These are phyloP conservation scores for Dunckerocampus dactyliophorus DNA, from an alignment of 2,113 vertebrate genomes.

Conservation along the genomic window DNA sequence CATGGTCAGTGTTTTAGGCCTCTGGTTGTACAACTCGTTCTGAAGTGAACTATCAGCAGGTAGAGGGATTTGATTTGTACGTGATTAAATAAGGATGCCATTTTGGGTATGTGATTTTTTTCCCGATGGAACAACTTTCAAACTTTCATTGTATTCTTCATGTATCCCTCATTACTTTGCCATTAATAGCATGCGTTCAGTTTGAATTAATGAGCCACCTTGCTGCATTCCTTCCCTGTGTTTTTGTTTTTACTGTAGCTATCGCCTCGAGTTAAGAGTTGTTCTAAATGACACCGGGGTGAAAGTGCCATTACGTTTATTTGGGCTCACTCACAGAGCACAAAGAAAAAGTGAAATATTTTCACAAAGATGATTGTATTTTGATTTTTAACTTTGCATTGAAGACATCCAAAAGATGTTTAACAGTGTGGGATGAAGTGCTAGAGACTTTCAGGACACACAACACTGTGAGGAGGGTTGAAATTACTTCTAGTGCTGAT, in stretches of 20 bases:
- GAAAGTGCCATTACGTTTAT: slow-evolving; percentile 16
- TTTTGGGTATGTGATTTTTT: no score
- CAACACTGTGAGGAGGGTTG: no score
- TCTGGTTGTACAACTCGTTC: no score
- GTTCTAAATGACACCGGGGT: slow-evolving; percentile 58
- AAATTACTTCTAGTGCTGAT: no score
- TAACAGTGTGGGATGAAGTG: slow-evolving; percentile 4
- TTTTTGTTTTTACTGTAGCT: slow-evolving; percentile 46
- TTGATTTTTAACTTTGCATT: slow-evolving; percentile 9
- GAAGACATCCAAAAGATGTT: slow-evolving; percentile 1
- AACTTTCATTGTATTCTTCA: slow-evolving; percentile 18
- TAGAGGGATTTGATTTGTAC: no score
- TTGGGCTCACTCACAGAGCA: slow-evolving; percentile 23
- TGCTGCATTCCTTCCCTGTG: slow-evolving; percentile 8
- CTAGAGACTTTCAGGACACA: neutral
- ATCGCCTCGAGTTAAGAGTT: slow-evolving; percentile 58
- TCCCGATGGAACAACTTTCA: slow-evolving; percentile 9
- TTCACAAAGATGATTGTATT: slow-evolving; percentile 34
- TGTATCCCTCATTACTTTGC: neutral
- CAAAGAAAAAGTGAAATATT: slow-evolving; percentile 28
- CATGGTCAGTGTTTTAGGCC: no score
- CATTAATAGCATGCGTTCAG: slow-evolving; percentile 29
- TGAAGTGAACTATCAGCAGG: no score
- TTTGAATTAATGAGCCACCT: slow-evolving; percentile 52
- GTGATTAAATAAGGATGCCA: no score